Evolutionary conservation across 35 echinoderm and acorn worm genomes (phyloP).

Genomic region (Lytechinus pictus): DNA sequence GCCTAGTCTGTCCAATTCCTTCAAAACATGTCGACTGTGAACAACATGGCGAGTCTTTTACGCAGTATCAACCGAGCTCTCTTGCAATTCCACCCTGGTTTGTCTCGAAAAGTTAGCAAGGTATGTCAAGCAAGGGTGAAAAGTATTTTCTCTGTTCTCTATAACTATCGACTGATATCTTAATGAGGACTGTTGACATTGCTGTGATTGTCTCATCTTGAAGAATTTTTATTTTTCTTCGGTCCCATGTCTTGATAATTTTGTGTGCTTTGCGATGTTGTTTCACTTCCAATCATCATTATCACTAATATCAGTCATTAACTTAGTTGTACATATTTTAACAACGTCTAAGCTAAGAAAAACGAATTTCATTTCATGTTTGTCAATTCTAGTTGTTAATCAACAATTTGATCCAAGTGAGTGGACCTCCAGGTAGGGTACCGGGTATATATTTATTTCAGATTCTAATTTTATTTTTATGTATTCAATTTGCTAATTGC

Average conservation of each 20-base stretch:
- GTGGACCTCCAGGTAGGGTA: too few species aligned
- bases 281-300: neutral
- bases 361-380: too few species aligned
- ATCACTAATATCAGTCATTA: too few species aligned
- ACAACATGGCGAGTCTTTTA: conserved; percentile 18
- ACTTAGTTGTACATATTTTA: too few species aligned
- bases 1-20: too few species aligned
- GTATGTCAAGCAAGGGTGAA: neutral
- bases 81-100: neutral
- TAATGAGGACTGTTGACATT: neutral
- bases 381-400: too few species aligned
- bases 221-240: neutral
- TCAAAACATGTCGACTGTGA: neutral
- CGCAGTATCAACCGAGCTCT: neutral
- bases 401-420: too few species aligned
- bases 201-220: too few species aligned
- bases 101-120: neutral
- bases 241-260: neutral
- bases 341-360: too few species aligned
- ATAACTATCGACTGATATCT: neutral
- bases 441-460: too few species aligned
- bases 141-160: neutral
- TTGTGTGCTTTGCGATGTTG: neutral
- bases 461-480: too few species aligned
- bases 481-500: too few species aligned